Conservation (phyloP, 2,888 invertebrate genomes). For the Chrysina gloriosa region DNA sequence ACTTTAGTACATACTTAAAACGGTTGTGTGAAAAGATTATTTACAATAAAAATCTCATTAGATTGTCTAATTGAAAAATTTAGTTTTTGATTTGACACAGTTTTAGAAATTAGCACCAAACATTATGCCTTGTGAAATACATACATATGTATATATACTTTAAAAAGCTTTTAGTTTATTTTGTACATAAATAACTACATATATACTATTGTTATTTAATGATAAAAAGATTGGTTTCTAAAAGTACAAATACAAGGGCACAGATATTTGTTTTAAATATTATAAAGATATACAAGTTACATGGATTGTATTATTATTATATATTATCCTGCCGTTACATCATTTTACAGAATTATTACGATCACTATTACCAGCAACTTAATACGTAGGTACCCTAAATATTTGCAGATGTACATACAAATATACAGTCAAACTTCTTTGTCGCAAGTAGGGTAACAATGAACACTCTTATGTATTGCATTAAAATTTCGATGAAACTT, state of each 20-base stretch:
- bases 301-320: constrained; percentile 8
- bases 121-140: background rate
- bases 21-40: no score
- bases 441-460: no score
- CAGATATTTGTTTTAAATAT: background rate
- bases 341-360: no score
- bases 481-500: no score
- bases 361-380: no score
- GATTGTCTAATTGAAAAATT: background rate
- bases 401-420: no score
- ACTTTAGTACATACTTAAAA: no score
- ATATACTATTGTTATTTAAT: no score
- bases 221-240: background rate
- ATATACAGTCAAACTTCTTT: no score
- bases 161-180: constrained; percentile 16
- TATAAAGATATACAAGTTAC: background rate
- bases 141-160: background rate
- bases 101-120: constrained; percentile 18
- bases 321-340: background rate
- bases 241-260: constrained; percentile 19
- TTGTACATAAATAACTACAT: constrained; percentile 1
- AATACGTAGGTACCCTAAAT: no score
- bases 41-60: no score
- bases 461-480: no score
- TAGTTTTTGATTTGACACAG: background rate